phyloP scores from a whole-genome alignment of 2,888 invertebrate species.

The Hemithea aestivaria region DNA sequence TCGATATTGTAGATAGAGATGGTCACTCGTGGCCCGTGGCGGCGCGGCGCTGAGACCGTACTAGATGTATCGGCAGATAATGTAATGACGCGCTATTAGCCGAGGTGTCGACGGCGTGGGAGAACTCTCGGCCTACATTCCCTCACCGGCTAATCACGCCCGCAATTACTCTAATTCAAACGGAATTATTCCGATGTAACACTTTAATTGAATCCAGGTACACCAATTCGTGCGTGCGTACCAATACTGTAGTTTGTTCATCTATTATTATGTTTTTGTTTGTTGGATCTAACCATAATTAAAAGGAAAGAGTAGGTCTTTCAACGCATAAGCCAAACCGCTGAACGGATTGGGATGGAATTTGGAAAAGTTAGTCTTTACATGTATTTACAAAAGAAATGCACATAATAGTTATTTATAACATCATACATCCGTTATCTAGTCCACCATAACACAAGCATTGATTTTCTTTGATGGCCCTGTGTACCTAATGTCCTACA shows the following conservation, averaged over 20 bases:
- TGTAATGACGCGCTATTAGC: slow-evolving; percentile 70
- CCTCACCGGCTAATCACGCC: slow-evolving; percentile 59
- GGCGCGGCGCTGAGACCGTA: slow-evolving; percentile 9
- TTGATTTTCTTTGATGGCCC: no score
- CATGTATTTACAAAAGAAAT: no score
- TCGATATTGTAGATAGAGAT: slow-evolving; percentile 63
- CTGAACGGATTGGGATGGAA: no score
- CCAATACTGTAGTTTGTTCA: slow-evolving; percentile 32
- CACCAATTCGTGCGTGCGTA: slow-evolving; percentile 32
- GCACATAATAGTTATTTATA: no score
- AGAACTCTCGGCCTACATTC: slow-evolving; percentile 66
- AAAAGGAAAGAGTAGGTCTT: no score
- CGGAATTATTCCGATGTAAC: slow-evolving; percentile 66
- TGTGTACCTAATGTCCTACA: no score
- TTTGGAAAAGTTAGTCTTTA: no score
- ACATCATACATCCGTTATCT: no score
- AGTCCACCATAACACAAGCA: no score
- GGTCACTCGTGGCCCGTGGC: slow-evolving; percentile 33
- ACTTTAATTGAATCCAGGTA: slow-evolving; percentile 65
- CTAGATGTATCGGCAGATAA: slow-evolving; percentile 69
- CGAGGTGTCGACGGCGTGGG: slow-evolving; percentile 72
- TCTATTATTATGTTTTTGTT: slow-evolving; percentile 20
- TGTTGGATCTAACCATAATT: no score
- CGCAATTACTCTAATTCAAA: slow-evolving; percentile 73
- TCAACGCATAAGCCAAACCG: no score